A percentile compares a stretch with the other conserved stretches of the same genome.
Conservation (phyloP, 2,113 vertebrate genomes). For the Mionectes macconnelli region DNA sequence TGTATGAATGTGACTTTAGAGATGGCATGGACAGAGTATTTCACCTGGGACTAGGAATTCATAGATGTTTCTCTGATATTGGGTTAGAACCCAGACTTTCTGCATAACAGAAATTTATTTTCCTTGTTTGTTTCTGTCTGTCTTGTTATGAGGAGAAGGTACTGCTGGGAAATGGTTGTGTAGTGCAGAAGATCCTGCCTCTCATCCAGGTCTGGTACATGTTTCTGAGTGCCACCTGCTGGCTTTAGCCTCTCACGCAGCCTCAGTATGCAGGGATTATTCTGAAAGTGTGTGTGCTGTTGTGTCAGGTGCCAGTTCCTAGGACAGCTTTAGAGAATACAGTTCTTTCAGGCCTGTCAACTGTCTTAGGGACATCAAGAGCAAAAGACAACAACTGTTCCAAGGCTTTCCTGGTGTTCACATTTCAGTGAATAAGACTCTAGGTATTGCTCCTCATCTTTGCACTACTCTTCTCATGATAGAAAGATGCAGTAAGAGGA, state of each 20-base stretch:
- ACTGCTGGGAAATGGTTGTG: not conserved
- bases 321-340: not conserved
- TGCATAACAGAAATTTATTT: not conserved
- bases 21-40: not conserved
- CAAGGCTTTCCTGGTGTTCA: not conserved
- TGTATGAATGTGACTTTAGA: not conserved
- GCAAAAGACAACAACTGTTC: not conserved
- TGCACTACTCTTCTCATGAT: not conserved
- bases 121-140: not conserved
- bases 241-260: not conserved
- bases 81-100: not conserved
- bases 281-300: not conserved
- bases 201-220: not conserved
- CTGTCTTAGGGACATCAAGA: not conserved
- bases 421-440: not conserved
- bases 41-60: not conserved
- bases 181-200: not conserved
- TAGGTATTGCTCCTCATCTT: not conserved
- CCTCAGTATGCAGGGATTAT: accelerated
- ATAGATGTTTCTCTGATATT: not conserved
- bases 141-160: not conserved
- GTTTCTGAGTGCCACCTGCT: constrained; percentile 37
- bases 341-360: not conserved
- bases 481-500: not conserved
- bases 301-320: not conserved